Evolutionary conservation across 2,888 invertebrate species (phyloP), one percentile per base, ranked within the genome.

Genomic region (Diploptera punctata): DNA sequence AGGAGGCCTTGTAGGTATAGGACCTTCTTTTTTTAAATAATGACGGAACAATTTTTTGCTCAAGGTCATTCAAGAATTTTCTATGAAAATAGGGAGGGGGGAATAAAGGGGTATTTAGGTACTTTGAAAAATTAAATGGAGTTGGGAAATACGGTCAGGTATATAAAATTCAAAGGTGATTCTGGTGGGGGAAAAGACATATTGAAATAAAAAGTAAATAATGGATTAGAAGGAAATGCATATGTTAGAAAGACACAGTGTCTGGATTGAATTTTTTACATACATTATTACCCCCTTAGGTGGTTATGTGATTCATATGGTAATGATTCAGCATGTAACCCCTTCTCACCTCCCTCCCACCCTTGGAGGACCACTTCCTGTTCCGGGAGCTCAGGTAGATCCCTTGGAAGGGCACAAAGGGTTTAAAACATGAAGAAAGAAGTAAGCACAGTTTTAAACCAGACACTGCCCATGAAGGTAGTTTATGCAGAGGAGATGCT

Each of bases 341-440:
- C 65, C 65, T 44, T 65, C 18, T 26, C 44, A 31, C 44, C 44
- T 10, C 38, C 44, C 21, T 24, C 13, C 29, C 24, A 44, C 65
- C 24, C 43, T 60, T 26, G 10, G 18, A 29, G 43, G 47, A 43
- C 65, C 47, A 44, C 65, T 65, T 65, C 65, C 65, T 65, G 65
- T 65, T 65, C 65, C 65, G 65, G 65, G 61, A 10, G 65, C n/a
- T 65, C 65, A 65, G 65, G 65, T 65, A 65, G 65, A 65, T 65
- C 18, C 62, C 19, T 26, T n/a, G 65, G 24, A 19, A 47, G 65
- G 62, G 65, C 65, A 65, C 65, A 65, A 65, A 65, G 65, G 65
- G 65, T 26, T 65, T 21, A 29, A 10, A 29, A n/a, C 9, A 47
- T 29, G 24, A 26, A 65, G 47, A 44, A 65, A 13, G 29, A n/a